These are phyloP conservation scores for Aphelocoma coerulescens DNA, from an alignment of 2,113 vertebrate species.

Conservation along the genomic window DNA sequence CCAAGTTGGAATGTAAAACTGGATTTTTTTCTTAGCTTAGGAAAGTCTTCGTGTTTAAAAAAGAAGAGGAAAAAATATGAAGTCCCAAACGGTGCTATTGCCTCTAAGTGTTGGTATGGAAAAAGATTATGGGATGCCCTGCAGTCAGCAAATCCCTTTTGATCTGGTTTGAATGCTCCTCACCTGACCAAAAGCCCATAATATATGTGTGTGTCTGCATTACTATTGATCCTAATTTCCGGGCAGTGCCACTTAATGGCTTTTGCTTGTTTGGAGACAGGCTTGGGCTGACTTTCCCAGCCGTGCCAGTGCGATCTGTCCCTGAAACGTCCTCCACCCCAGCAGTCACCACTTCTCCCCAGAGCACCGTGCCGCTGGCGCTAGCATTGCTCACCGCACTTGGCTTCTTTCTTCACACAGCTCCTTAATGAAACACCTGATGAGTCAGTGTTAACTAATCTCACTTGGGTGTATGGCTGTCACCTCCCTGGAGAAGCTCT, in stretches of 20 bases:
- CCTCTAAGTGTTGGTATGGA: not conserved
- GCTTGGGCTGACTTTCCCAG: not conserved
- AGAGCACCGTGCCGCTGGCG: fast-evolving
- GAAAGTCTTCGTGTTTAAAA: not conserved
- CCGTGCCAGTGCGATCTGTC: not conserved
- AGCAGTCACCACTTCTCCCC: not conserved
- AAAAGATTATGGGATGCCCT: not conserved
- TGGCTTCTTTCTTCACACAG: not conserved
- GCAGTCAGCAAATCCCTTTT: not conserved
- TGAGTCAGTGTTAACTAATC: conserved; percentile 1
- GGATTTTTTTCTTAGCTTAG: not conserved
- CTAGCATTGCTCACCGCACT: not conserved
- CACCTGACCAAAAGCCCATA: not conserved
- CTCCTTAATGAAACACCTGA: conserved; percentile 54
- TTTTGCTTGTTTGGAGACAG: not conserved
- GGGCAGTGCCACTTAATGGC: not conserved
- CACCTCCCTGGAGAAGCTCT: not conserved
- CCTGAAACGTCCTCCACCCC: not conserved
- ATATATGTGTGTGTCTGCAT: not conserved
- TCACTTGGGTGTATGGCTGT: not conserved
- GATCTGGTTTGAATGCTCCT: not conserved
- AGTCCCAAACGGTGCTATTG: not conserved
- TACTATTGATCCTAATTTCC: not conserved
- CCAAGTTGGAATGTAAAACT: not conserved
- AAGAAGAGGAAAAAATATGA: not conserved